Conservation (phyloP, 1,140 invertebrate species). For the Anoplophora glabripennis region DNA sequence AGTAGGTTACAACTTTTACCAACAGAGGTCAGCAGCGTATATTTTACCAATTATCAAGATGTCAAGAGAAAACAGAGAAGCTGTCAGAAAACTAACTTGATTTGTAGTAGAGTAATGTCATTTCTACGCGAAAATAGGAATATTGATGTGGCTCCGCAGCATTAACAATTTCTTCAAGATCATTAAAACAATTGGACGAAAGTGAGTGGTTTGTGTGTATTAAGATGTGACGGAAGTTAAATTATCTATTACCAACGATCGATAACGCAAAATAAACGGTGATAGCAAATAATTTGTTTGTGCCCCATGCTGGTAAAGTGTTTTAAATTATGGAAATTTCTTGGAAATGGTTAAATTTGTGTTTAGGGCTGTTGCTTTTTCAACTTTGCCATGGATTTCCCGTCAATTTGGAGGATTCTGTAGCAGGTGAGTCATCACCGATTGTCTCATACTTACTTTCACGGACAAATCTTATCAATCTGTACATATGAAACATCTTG, state of each 20-base stretch:
- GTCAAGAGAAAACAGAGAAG: neutral
- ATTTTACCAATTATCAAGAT: too few species aligned
- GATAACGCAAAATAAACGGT: neutral
- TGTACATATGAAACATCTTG: too few species aligned
- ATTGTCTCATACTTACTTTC: neutral
- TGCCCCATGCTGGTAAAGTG: slow-evolving; percentile 9
- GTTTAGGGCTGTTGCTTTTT: slow-evolving; percentile 32
- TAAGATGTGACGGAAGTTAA: slow-evolving; percentile 24
- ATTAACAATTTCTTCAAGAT: slow-evolving; percentile 10
- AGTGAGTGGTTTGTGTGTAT: slow-evolving; percentile 9
- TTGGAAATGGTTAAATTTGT: slow-evolving; percentile 40
- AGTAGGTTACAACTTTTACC: too few species aligned
- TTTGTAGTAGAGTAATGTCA: slow-evolving; percentile 14
- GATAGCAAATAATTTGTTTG: too few species aligned
- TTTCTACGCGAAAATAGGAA: slow-evolving; percentile 19
- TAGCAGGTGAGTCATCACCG: slow-evolving; percentile 43
- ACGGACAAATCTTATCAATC: neutral
- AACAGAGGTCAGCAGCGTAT: too few species aligned
- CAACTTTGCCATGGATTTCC: slow-evolving; percentile 46
- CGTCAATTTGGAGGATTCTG: slow-evolving; percentile 40
- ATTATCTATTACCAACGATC: slow-evolving; percentile 2
- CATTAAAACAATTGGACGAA: neutral
- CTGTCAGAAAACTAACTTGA: slow-evolving; percentile 1
- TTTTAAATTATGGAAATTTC: slow-evolving; percentile 44
- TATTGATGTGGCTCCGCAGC: slow-evolving; percentile 9